Evolutionary conservation across 2,113 vertebrate genomes (phyloP).

Genomic region (Centrocercus urophasianus): DNA sequence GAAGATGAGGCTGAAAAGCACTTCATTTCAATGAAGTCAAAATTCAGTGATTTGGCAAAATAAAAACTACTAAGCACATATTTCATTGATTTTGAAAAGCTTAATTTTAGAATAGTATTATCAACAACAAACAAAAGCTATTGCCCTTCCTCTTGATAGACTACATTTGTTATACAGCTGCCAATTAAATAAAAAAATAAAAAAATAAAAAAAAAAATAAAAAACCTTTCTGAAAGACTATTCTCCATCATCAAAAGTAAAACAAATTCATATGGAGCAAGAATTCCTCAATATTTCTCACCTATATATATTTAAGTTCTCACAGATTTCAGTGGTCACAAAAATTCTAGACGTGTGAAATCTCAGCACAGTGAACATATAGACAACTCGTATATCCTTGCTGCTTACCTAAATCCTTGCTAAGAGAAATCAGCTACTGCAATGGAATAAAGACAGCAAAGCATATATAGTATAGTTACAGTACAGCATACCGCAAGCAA

Average conservation of each 20-base stretch:
- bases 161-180: neutral
- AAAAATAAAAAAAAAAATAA: too few species aligned
- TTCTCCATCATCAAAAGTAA: neutral
- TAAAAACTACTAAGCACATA: neutral
- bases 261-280: neutral
- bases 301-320: neutral
- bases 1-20: neutral
- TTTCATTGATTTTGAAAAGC: neutral
- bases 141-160: neutral
- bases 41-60: neutral
- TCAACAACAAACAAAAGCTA: neutral
- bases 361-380: neutral
- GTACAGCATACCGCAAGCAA: accelerated
- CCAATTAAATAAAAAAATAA: neutral
- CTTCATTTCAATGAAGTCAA: neutral
- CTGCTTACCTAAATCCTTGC: neutral
- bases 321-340: neutral
- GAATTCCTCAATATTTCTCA: neutral
- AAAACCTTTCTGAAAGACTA: neutral
- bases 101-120: neutral
- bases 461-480: neutral
- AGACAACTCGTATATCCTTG: accelerated
- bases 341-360: neutral
- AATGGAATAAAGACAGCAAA: neutral
- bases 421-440: neutral